These are phyloP conservation scores for Donacobius atricapilla DNA, from an alignment of 2,113 vertebrate species.

Conservation along the genomic window DNA sequence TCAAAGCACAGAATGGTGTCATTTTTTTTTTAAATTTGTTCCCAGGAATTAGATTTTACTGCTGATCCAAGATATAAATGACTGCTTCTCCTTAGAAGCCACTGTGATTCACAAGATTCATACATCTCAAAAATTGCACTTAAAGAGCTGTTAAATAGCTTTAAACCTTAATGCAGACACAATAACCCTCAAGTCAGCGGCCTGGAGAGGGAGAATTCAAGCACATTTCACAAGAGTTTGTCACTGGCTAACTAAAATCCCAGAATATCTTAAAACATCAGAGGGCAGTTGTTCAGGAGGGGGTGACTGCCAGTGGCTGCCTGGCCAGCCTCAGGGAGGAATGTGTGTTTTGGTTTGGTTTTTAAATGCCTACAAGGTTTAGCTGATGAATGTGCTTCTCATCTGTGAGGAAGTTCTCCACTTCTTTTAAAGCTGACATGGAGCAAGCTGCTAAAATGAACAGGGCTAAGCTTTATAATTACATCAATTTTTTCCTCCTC, in stretches of 20 bases:
- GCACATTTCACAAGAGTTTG: neutral
- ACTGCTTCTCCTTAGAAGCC: neutral
- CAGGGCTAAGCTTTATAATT: neutral
- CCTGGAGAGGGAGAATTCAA: neutral
- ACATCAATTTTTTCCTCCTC: neutral
- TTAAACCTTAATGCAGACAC: neutral
- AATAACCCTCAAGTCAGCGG: neutral
- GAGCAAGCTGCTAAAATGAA: neutral
- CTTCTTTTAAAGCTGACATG: conserved; percentile 3
- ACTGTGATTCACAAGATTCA: neutral
- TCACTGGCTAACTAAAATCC: neutral
- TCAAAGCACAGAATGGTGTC: neutral
- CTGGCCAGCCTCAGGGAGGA: conserved; percentile 27
- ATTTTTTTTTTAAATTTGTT: neutral
- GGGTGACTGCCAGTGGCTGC: conserved; percentile 13
- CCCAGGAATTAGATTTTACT: neutral
- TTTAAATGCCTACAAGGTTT: neutral
- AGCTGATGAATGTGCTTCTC: neutral
- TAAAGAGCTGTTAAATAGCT: neutral
- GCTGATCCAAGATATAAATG: neutral
- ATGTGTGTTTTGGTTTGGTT: conserved; percentile 25
- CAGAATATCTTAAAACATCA: conserved; percentile 26
- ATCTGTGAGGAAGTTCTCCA: neutral
- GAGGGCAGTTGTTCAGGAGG: conserved; percentile 38
- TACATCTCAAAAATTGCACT: neutral